A percentile compares a stretch with the other conserved stretches of the same genome.
Evolutionary conservation across 2,888 invertebrate species (phyloP).

Genomic region (Eudemis profundana): DNA sequence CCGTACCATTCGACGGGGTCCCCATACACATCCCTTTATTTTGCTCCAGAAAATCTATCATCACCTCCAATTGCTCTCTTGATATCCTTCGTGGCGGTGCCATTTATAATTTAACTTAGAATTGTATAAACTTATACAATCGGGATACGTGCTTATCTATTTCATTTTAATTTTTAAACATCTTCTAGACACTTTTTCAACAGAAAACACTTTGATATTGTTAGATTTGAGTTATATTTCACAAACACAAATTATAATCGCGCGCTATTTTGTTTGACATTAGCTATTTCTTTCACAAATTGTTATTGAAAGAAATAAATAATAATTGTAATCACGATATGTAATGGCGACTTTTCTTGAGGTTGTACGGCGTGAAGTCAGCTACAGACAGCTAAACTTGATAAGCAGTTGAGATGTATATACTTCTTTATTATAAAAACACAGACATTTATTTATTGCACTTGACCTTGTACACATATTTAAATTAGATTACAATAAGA

Average conservation of each 20-base stretch:
- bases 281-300: conserved; percentile 66
- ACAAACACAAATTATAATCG: conserved; percentile 48
- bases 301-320: conserved; percentile 51
- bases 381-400: neutral
- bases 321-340: conserved; percentile 53
- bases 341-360: conserved; percentile 65
- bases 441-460: neutral
- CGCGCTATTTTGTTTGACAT: conserved; percentile 68
- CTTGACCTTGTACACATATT: neutral
- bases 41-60: conserved; percentile 71
- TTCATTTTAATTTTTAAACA: conserved; percentile 23
- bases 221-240: conserved; percentile 34
- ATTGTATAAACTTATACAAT: neutral
- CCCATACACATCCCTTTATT: conserved; percentile 72
- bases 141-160: neutral
- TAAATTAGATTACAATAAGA: neutral
- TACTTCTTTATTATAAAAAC: neutral
- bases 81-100: conserved; percentile 75
- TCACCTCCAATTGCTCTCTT: conserved; percentile 68
- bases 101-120: conserved; percentile 57
- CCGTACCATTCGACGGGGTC: conserved; percentile 59
- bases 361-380: conserved; percentile 20
- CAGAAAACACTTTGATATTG: conserved; percentile 26
- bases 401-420: neutral
- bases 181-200: neutral